Percentiles rank a stretch among this genome's conserved stretches.
These are phyloP conservation scores for human DNA, from an alignment of 2,113 vertebrate genomes.

Conservation along the genomic window DNA sequence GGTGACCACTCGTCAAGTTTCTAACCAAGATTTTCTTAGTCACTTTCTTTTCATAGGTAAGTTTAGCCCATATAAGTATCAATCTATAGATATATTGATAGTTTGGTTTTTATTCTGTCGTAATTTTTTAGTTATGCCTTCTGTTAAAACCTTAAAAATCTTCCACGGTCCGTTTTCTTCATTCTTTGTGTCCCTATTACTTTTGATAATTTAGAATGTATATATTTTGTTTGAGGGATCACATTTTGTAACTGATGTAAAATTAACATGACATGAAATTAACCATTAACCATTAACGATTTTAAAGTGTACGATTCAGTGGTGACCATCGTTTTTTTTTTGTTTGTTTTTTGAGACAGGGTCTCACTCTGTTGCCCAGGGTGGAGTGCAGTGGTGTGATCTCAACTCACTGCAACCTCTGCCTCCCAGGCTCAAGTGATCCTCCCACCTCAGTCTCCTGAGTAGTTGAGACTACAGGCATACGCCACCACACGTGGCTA, in stretches of 20 bases:
- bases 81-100: not conserved
- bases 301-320: not conserved
- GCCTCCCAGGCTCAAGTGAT: too few species aligned
- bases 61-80: not conserved
- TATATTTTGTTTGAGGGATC: not conserved
- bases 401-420: too few species aligned
- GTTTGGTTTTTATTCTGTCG: not conserved
- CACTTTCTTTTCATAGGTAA: not conserved
- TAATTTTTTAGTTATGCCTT: not conserved
- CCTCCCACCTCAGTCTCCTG: too few species aligned
- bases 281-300: not conserved
- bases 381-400: too few species aligned
- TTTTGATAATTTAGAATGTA: not conserved
- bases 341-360: too few species aligned
- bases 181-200: not conserved
- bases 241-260: not conserved
- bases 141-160: not conserved
- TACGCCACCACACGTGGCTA: accelerated
- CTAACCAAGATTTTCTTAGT: not conserved
- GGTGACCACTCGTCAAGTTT: too few species aligned
- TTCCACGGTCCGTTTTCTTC: not conserved
- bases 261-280: not conserved
- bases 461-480: too few species aligned
- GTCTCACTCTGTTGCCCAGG: too few species aligned
- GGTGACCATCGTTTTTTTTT: not conserved